phyloP scores from a whole-genome alignment of 2,797 vertebrate genomes.

The Myotis vivesi region DNA sequence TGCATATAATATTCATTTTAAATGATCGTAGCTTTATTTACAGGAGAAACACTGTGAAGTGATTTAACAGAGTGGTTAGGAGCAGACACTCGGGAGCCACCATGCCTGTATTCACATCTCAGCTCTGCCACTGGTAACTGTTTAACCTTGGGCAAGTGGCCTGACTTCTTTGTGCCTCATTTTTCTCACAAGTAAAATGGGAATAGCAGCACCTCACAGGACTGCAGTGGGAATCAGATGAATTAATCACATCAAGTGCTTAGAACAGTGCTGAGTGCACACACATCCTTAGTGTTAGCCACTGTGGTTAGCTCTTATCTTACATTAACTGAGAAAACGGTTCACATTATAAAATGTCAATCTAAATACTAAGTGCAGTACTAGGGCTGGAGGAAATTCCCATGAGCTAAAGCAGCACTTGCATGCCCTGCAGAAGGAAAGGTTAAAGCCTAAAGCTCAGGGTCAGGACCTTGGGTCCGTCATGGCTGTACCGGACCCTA shows the following conservation, averaged over 20 bases:
- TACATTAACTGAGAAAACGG: neutral
- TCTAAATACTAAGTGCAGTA: neutral
- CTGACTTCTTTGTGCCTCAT: neutral
- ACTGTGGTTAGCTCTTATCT: neutral
- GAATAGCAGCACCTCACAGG: neutral
- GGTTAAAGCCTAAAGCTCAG: neutral
- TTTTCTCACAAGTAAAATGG: neutral
- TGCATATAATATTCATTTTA: neutral
- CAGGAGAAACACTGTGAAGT: neutral
- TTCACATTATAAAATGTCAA: neutral
- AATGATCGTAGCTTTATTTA: neutral
- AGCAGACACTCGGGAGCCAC: no score
- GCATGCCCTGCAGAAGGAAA: neutral
- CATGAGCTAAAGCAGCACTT: neutral
- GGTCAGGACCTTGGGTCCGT: neutral
- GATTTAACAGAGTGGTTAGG: neutral
- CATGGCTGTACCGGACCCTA: accelerated
- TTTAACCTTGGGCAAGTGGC: neutral
- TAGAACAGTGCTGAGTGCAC: neutral
- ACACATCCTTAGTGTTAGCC: neutral
- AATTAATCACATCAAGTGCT: neutral
- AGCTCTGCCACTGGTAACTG: neutral
- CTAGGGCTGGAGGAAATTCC: neutral
- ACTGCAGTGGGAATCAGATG: neutral
- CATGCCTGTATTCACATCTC: neutral